phyloP scores from a whole-genome alignment of 2,888 invertebrate genomes.

The Epirrhoe tristata region DNA sequence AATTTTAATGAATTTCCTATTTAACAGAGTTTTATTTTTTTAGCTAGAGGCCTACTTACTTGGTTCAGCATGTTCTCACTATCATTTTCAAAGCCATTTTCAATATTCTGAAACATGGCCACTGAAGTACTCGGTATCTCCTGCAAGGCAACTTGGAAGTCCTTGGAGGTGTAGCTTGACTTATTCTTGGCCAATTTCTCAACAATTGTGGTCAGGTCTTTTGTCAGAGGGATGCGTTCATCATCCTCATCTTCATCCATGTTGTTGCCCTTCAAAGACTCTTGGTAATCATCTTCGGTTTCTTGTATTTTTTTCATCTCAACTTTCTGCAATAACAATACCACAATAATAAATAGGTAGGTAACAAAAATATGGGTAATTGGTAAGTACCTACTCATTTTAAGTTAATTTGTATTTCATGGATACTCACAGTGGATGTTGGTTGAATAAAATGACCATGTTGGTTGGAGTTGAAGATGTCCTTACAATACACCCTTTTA shows the following conservation, averaged over 20 bases:
- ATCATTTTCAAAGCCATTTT: constrained; percentile 57
- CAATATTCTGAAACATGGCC: constrained; percentile 88
- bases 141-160: constrained; percentile 71
- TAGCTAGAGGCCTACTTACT: constrained; percentile 62
- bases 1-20: neutral
- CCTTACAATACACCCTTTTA: constrained; percentile 92
- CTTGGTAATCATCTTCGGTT: constrained; percentile 76
- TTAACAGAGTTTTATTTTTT: too few species aligned
- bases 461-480: constrained; percentile 79
- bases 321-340: constrained; percentile 52
- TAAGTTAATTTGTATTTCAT: neutral
- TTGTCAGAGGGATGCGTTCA: constrained; percentile 74
- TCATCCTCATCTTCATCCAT: constrained; percentile 58
- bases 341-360: neutral
- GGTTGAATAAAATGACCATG: constrained; percentile 77
- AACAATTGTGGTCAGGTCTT: constrained; percentile 84
- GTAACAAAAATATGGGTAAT: neutral
- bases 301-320: constrained; percentile 80
- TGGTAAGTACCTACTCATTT: neutral
- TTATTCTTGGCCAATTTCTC: constrained; percentile 77
- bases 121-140: constrained; percentile 85
- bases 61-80: constrained; percentile 85
- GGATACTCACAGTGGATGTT: constrained; percentile 73
- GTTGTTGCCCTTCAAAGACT: constrained; percentile 61
- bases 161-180: constrained; percentile 18